Base-by-base conservation (phyloP, 2,113 vertebrate genomes). In the Lepus europaeus region DNA sequence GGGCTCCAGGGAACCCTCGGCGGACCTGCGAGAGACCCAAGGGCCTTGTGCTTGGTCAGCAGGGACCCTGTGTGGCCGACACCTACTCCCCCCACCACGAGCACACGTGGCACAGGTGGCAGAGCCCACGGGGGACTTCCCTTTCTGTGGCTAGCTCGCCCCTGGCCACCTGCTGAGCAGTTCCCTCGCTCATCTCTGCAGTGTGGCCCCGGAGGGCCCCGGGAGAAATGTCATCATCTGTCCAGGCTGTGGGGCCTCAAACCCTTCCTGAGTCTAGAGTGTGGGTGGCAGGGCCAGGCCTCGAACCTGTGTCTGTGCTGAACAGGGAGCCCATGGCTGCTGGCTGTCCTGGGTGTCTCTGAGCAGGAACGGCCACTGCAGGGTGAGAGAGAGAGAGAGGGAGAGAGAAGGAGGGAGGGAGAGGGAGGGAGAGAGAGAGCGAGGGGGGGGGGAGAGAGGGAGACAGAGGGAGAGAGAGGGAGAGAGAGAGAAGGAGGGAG, bases 81-180 rank as follows among this genome's bases (percentile, higher is more conserved):
- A 59, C 56, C 56, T 59, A 17, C 56, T 59, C 56, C 56, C 56
- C 4, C 13, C 14, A 19, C 56, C 14, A 59, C 5, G 13, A 5
- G 56, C 13, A 59, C 17, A 59, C 19, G 17, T 3, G 69, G 85
- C 72, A 13, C 13, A 17, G 36, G 5, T 5, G 39, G 76, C 4
- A 1, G 27, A 59, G 2, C 6, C 9, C 5, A 6, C 2, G 2
- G 51, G 29, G 51, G 51, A n/a, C 10, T 22, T 6, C 23, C 29
- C 56, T 59, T 88, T 13, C 77, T 14, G 17, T 66, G 14, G 49
- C 17, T 33, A 31, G 70, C 33, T 56, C 3, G 27, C 8, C 73
- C 31, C 33, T 6, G 53, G 59, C 25, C 0, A 13, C 1, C 1
- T 2, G 14, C 9, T 0, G 5, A 49, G 22, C n/a, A 0, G 22